Evolutionary conservation across 2,113 vertebrate genomes (phyloP).

Genomic region (Emydura subglobosa): DNA sequence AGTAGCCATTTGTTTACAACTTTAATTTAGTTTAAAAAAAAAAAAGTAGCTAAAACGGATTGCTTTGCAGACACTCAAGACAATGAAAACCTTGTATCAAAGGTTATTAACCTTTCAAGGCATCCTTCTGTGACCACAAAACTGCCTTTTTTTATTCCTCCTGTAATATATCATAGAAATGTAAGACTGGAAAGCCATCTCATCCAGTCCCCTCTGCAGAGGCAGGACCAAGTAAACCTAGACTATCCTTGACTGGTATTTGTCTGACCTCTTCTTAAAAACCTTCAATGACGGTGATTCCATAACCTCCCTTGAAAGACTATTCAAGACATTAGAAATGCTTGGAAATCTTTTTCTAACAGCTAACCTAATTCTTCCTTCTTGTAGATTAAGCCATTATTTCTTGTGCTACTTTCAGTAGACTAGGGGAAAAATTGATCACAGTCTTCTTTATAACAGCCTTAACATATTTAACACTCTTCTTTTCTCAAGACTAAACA

Average conservation of each 20-base stretch:
- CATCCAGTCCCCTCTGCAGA: background rate
- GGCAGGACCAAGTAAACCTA: background rate
- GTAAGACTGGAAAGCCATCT: background rate
- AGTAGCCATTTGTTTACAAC: slow-evolving; percentile 3
- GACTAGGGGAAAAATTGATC: background rate
- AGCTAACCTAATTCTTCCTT: background rate
- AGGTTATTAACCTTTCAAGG: background rate
- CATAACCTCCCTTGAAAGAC: background rate
- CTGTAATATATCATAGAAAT: background rate
- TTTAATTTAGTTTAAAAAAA: background rate
- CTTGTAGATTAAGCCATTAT: background rate
- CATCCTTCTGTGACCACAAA: background rate
- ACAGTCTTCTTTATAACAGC: background rate
- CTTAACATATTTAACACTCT: background rate
- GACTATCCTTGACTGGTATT: background rate
- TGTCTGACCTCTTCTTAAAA: background rate
- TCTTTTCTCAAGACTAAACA: background rate
- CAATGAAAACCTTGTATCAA: background rate
- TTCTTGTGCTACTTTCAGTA: background rate
- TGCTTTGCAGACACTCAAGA: background rate
- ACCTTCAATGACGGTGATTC: background rate
- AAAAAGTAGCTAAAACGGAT: background rate
- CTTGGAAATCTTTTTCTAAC: background rate
- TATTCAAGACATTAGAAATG: background rate
- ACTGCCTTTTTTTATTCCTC: background rate